Percentiles rank a stretch among this genome's conserved stretches.
phyloP scores from a whole-genome alignment of 2,888 invertebrate species.

The Adelphocoris suturalis region DNA sequence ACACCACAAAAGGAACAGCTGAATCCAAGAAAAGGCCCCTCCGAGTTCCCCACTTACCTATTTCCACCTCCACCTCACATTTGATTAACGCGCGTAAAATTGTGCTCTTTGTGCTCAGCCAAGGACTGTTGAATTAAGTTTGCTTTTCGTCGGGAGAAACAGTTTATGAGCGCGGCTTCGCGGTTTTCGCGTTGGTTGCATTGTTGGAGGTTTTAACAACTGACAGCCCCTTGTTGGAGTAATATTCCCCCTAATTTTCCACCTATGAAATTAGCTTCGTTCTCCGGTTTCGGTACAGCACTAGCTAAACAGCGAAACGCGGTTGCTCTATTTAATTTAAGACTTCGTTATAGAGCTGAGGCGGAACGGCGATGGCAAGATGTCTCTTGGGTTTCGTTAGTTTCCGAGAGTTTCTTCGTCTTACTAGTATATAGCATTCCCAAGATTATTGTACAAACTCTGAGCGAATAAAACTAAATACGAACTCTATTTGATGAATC shows the following conservation, averaged over 20 bases:
- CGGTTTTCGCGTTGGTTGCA: not conserved
- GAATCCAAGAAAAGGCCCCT: too few species aligned
- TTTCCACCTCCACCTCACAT: not conserved
- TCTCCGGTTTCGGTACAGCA: not conserved
- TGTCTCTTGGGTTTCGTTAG: not conserved
- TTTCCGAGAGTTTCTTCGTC: too few species aligned
- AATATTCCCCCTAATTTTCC: not conserved
- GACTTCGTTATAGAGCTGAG: not conserved
- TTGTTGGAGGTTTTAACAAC: constrained; percentile 19
- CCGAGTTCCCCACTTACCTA: not conserved
- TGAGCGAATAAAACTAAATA: too few species aligned
- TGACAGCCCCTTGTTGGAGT: constrained; percentile 9
- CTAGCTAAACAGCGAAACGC: constrained; percentile 3
- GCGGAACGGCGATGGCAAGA: not conserved
- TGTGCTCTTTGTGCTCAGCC: not conserved
- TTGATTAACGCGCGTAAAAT: not conserved
- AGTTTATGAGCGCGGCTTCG: not conserved
- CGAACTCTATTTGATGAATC: too few species aligned
- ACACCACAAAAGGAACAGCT: too few species aligned
- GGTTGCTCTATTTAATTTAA: constrained; percentile 8
- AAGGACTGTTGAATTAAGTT: constrained; percentile 20
- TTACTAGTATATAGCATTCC: too few species aligned
- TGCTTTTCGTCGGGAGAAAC: not conserved
- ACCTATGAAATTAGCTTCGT: constrained; percentile 8
- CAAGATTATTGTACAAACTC: too few species aligned